Conservation (phyloP, 2,797 vertebrate genomes). For the Molothrus aeneus region DNA sequence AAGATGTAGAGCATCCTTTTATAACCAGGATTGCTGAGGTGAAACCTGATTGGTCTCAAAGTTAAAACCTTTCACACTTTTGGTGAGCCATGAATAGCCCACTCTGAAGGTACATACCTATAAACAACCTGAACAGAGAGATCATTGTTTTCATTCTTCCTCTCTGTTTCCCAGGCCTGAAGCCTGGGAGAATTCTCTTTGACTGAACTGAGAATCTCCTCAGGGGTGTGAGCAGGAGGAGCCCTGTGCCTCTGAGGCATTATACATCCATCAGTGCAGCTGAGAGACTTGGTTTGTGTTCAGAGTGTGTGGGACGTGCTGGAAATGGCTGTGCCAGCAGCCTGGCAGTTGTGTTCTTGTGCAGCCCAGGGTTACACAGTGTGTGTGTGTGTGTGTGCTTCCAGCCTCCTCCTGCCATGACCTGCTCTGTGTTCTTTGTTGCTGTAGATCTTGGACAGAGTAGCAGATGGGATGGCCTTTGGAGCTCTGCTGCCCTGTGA, state of each 20-base stretch:
- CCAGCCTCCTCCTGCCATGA: not conserved
- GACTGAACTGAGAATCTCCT: no score
- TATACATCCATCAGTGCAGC: not conserved
- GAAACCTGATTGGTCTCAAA: not conserved
- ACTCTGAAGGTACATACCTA: not conserved
- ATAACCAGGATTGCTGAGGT: not conserved
- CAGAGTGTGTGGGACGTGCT: not conserved
- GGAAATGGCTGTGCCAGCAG: not conserved
- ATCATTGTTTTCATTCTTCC: no score
- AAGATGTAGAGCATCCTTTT: not conserved
- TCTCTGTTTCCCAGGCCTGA: no score
- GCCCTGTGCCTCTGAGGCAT: not conserved
- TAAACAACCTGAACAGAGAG: no score
- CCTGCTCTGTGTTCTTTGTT: not conserved
- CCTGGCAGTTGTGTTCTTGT: not conserved
- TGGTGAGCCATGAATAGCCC: not conserved
- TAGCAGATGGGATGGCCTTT: constrained; percentile 93
- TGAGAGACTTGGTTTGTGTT: not conserved
- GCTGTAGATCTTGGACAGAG: constrained; percentile 87
- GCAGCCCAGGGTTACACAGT: not conserved
- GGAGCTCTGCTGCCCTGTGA: constrained; percentile 89
- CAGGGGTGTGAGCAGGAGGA: not conserved
- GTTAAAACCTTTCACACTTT: not conserved
- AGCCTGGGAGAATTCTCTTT: no score
- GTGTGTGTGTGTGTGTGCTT: not conserved